Evolutionary conservation across 2,797 vertebrate species (phyloP), one percentile per base, ranked within the genome.

Genomic region (Pangasius krempfi): DNA sequence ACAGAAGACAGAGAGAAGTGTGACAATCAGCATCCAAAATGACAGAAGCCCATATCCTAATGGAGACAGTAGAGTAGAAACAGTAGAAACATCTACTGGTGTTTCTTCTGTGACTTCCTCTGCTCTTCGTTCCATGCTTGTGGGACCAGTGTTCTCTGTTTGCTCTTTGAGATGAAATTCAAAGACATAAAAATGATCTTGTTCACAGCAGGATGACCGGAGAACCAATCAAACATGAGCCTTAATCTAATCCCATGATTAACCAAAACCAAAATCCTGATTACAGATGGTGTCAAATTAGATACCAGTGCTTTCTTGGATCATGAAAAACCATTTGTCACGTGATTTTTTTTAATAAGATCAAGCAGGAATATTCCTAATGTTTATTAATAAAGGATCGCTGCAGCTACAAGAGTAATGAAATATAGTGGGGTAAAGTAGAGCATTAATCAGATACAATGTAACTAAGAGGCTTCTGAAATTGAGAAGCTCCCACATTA

Each of bases 31-130:
- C 85, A 89, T 89, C 85, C 79, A 86, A 8, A 78, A 64, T 33
- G 88, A 75, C 70, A 87, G 47, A 44, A 83, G 27, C 56, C 58
- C 33, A 27, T 89, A 89, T 89, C 88, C 88, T 12, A 81, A n/a
- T 10, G 70, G 88, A 68, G 88, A 81, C 84, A 89, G 47, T 60
- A 83, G 88, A 47, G 88, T 64, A 52, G 84, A 30, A 81, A 52
- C 47, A 30, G 83, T 76, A 58, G 64, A 40, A 83, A 89, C 44
- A 76, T 86, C 84, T 66, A 62, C 44, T 81, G 44, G 4, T 62
- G 68, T 9, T 72, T 80, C 83, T 14, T 66, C 70, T 66, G 30
- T 66, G 22, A 62, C 27, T 72, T 86, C 44, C 52, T 73, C 76
- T 50, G n/a, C 20, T 22, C 56, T 83, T 83, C 8, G 78, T 16